Evolutionary conservation across 2,888 invertebrate species (phyloP).

Genomic region (Drosophila barbarae): DNA sequence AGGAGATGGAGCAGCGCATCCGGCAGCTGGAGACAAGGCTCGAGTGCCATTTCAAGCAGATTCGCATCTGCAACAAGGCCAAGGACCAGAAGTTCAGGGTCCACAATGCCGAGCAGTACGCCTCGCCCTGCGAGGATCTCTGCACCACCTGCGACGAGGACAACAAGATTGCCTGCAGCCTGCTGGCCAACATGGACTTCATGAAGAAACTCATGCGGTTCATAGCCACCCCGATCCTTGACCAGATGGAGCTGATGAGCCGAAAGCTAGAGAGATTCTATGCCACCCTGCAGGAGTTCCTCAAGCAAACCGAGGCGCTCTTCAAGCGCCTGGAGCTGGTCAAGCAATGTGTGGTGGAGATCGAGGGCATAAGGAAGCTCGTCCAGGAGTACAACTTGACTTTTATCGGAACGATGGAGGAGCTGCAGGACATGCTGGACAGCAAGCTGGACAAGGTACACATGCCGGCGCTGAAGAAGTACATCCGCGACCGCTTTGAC

Average conservation of each 20-base stretch:
- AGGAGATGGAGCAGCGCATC: slow-evolving; percentile 58
- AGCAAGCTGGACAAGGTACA: slow-evolving; percentile 77
- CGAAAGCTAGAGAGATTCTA: slow-evolving; percentile 60
- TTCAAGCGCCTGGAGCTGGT: slow-evolving; percentile 68
- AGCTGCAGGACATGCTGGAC: slow-evolving; percentile 79
- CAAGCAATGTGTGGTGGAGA: slow-evolving; percentile 70
- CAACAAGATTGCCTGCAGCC: slow-evolving; percentile 71
- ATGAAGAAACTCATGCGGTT: slow-evolving; percentile 73
- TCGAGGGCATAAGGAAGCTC: slow-evolving; percentile 57
- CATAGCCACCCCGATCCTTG: slow-evolving; percentile 69
- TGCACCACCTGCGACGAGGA: slow-evolving; percentile 73
- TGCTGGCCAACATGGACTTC: slow-evolving; percentile 71
- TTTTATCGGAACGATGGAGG: slow-evolving; percentile 76
- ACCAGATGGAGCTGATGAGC: slow-evolving; percentile 63
- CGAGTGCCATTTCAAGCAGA: slow-evolving; percentile 64
- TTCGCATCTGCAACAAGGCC: slow-evolving; percentile 52
- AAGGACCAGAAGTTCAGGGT: slow-evolving; percentile 48
- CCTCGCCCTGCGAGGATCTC: slow-evolving; percentile 69
- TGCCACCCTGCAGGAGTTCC: slow-evolving; percentile 56
- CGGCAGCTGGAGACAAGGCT: slow-evolving; percentile 55
- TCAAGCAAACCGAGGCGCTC: slow-evolving; percentile 62
- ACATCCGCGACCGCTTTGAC: slow-evolving; percentile 64
- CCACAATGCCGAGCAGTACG: slow-evolving; percentile 54
- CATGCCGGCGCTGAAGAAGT: slow-evolving; percentile 76
- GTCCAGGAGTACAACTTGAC: slow-evolving; percentile 56